A percentile compares a stretch with the other conserved stretches of the same genome.
phyloP scores from a whole-genome alignment of 2,888 invertebrate genomes.

The Ectemnius cavifrons region DNA sequence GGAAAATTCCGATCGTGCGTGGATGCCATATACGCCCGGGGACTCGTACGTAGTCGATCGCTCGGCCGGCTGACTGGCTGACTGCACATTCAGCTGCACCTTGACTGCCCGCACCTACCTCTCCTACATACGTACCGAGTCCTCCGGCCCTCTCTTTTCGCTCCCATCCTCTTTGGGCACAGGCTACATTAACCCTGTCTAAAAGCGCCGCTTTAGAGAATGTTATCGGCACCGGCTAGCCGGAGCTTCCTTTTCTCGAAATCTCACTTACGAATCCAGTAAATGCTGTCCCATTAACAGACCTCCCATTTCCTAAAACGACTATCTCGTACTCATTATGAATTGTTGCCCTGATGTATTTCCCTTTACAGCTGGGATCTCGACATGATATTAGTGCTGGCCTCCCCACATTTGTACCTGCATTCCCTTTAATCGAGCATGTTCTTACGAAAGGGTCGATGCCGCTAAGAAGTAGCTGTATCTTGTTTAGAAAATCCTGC shows the following conservation, averaged over 20 bases:
- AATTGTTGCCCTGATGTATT: too few relatives aligned
- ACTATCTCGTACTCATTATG: too few relatives aligned
- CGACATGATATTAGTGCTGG: conserved; percentile 35
- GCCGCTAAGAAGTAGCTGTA: conserved; percentile 11
- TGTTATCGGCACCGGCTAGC: too few relatives aligned
- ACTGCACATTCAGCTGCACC: conserved; percentile 19
- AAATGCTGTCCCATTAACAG: too few relatives aligned
- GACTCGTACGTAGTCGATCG: conserved; percentile 26
- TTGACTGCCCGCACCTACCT: neutral
- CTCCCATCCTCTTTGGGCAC: neutral
- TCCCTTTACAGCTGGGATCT: too few relatives aligned
- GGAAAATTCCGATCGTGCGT: conserved; percentile 71
- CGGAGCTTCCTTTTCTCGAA: too few relatives aligned
- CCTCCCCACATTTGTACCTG: conserved; percentile 20
- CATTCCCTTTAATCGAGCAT: conserved; percentile 30
- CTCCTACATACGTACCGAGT: neutral
- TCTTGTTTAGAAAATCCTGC: too few relatives aligned
- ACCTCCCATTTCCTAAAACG: too few relatives aligned
- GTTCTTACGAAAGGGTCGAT: conserved; percentile 34
- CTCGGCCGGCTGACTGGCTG: conserved; percentile 21
- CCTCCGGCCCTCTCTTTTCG: neutral
- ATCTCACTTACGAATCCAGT: too few relatives aligned
- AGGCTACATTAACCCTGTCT: neutral
- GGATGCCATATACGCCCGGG: conserved; percentile 63
- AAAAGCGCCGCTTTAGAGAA: too few relatives aligned